phyloP scores from a whole-genome alignment of 2,797 vertebrate species.

The Triplophysa bombifrons region DNA sequence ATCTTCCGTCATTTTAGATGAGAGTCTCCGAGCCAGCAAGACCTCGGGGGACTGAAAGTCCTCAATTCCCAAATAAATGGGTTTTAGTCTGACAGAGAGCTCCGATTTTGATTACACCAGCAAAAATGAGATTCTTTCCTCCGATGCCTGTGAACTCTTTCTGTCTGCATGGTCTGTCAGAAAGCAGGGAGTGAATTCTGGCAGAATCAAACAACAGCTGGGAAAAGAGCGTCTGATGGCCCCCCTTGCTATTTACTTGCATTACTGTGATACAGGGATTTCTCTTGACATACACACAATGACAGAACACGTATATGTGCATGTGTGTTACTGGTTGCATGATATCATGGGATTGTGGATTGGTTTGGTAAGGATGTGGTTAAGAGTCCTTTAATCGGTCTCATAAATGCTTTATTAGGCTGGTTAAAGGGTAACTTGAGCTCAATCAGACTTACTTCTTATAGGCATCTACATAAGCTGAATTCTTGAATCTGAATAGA shows the following conservation, averaged over 20 bases:
- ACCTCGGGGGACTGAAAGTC: constrained; percentile 26
- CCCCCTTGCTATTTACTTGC: constrained; percentile 8
- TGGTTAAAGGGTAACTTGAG: neutral
- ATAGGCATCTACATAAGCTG: neutral
- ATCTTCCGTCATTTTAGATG: constrained; percentile 44
- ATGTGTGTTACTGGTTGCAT: no score
- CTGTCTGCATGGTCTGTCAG: constrained; percentile 29
- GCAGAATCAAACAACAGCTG: neutral
- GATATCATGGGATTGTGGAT: no score
- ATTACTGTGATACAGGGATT: constrained; percentile 3
- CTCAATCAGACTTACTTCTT: neutral
- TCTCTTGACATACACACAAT: neutral
- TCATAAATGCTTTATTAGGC: neutral
- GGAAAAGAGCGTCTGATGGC: constrained; percentile 6
- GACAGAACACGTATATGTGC: no score
- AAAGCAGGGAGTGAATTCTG: neutral
- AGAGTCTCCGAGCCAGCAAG: constrained; percentile 12
- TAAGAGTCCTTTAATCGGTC: neutral
- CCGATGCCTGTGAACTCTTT: constrained; percentile 12
- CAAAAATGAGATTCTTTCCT: constrained; percentile 39
- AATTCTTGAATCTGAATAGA: neutral
- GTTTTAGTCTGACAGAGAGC: constrained; percentile 29
- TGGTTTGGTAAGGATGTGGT: neutral
- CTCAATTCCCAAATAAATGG: constrained; percentile 39
- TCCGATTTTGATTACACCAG: constrained; percentile 39